These are phyloP conservation scores for Myiozetetes cayanensis DNA, from an alignment of 2,113 vertebrate species.

Conservation along the genomic window DNA sequence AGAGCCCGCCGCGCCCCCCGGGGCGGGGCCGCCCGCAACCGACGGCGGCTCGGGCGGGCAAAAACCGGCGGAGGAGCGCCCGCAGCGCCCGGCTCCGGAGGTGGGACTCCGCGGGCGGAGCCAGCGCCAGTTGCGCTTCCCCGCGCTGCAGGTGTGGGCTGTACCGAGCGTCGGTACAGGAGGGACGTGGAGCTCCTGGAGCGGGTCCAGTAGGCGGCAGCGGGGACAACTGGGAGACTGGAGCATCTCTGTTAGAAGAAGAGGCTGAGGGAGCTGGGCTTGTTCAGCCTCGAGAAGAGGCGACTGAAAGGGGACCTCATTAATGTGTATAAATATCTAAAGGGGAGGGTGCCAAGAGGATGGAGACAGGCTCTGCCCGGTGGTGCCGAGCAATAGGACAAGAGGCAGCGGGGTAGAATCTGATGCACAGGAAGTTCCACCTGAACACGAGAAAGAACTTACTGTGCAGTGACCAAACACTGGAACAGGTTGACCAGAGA, in stretches of 20 bases:
- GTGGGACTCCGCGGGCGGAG: neutral
- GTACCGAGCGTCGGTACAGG: neutral
- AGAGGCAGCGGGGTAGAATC: neutral
- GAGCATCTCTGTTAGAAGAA: neutral
- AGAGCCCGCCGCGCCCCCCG: too few species aligned
- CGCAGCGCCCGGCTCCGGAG: neutral
- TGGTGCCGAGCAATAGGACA: too few species aligned
- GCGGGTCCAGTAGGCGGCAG: rapidly evolving
- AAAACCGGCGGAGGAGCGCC: neutral
- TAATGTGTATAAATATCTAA: neutral
- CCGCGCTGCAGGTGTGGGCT: rapidly evolving
- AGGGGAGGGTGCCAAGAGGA: neutral
- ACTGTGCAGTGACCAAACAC: neutral
- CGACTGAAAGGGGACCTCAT: neutral
- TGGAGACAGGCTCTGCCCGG: neutral
- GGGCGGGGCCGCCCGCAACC: too few species aligned
- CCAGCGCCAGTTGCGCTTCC: too few species aligned
- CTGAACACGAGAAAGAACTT: neutral
- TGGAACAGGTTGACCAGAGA: neutral
- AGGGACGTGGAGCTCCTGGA: neutral
- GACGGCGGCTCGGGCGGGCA: neutral
- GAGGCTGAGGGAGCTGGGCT: neutral
- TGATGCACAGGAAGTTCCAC: neutral
- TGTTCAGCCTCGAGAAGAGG: neutral
- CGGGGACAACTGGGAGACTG: neutral